phyloP scores from a whole-genome alignment of 2,797 vertebrate genomes.

The Arnoldichthys spilopterus region DNA sequence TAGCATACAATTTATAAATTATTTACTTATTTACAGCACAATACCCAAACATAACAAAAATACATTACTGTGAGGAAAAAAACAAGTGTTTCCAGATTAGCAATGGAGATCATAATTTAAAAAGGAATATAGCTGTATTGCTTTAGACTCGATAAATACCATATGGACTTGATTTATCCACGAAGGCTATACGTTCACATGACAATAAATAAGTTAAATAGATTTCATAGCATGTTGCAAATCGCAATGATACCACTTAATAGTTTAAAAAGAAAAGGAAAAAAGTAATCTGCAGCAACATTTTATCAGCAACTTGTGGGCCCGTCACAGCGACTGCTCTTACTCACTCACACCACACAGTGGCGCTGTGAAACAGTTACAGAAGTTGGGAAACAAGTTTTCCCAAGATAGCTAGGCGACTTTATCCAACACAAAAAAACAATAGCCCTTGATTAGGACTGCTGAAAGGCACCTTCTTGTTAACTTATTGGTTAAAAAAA shows the following conservation, averaged over 20 bases:
- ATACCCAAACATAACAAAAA: slow-evolving; percentile 98
- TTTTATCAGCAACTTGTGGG: slow-evolving; percentile 80
- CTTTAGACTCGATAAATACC: slow-evolving; percentile 99
- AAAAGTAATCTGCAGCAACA: slow-evolving; percentile 97
- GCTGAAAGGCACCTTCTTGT: slow-evolving; percentile 97
- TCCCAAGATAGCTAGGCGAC: slow-evolving; percentile 52
- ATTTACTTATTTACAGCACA: slow-evolving; percentile 99
- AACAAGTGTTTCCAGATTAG: slow-evolving; percentile 99
- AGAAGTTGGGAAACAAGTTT: slow-evolving; percentile 92
- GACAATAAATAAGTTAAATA: slow-evolving; percentile 99
- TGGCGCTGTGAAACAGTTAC: slow-evolving; percentile 87
- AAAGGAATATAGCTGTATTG: slow-evolving; percentile 99
- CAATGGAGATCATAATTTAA: slow-evolving; percentile 99
- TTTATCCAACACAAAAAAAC: slow-evolving; percentile 52
- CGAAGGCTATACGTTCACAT: slow-evolving; percentile 98
- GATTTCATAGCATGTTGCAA: slow-evolving; percentile 96
- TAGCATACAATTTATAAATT: slow-evolving; percentile 99
- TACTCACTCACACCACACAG: slow-evolving; percentile 88
- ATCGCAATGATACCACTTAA: slow-evolving; percentile 96
- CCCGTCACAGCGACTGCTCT: slow-evolving; percentile 86
- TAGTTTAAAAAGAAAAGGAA: slow-evolving; percentile 85
- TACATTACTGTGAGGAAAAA: slow-evolving; percentile 99
- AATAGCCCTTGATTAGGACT: slow-evolving; percentile 63
- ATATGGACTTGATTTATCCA: slow-evolving; percentile 97
- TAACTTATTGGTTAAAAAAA: slow-evolving; percentile 74